Conservation (phyloP, 2,888 invertebrate species). For the Thera obeliscata region DNA sequence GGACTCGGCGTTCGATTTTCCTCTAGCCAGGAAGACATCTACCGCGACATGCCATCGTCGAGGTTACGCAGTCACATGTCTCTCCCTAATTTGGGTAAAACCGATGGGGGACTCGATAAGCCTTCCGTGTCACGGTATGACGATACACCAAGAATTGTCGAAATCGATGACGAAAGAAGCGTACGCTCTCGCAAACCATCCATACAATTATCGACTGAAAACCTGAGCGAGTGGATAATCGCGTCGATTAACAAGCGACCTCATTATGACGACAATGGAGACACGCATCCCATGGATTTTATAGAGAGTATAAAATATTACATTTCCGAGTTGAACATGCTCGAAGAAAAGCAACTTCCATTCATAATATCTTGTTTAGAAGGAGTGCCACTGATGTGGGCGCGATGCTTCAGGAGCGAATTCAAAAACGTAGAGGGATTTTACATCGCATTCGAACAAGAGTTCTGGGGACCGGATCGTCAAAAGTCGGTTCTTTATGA, state of each 20-base stretch:
- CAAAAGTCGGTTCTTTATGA: conserved; percentile 78
- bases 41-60: conserved; percentile 75
- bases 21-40: conserved; percentile 79
- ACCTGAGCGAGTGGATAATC: conserved; percentile 73
- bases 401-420: conserved; percentile 74
- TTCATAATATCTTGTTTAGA: conserved; percentile 78
- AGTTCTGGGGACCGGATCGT: conserved; percentile 77
- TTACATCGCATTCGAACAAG: conserved; percentile 74
- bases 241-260: conserved; percentile 75
- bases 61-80: conserved; percentile 78
- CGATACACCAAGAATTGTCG: conserved; percentile 66
- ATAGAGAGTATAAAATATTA: conserved; percentile 74
- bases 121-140: conserved; percentile 55
- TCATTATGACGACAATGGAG: conserved; percentile 74
- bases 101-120: conserved; percentile 62
- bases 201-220: conserved; percentile 67
- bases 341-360: conserved; percentile 68
- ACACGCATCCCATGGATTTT: conserved; percentile 79
- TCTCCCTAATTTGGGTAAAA: conserved; percentile 76
- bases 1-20: conserved; percentile 79
- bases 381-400: conserved; percentile 78
- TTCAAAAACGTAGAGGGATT: conserved; percentile 69
- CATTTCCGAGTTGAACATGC: conserved; percentile 72
- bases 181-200: conserved; percentile 51
- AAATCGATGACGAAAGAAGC: conserved; percentile 68